Evolutionary conservation across 2,113 vertebrate genomes (phyloP).

Genomic region (Gasterosteus nipponicus): DNA sequence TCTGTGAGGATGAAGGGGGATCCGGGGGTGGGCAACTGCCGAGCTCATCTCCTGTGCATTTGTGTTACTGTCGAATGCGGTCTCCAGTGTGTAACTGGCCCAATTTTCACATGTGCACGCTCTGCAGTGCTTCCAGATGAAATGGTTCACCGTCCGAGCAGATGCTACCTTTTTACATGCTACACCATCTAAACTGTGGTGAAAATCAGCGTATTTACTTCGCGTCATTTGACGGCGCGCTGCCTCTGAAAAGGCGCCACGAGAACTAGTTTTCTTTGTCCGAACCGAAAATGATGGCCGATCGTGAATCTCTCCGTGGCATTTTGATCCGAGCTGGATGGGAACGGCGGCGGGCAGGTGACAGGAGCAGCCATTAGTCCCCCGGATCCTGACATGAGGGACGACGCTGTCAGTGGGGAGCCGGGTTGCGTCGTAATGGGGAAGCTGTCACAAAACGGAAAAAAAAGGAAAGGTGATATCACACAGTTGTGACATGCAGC

Average conservation of each 20-base stretch:
- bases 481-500: conserved; percentile 17
- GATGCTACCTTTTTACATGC: conserved; percentile 12
- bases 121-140: conserved; percentile 35
- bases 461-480: conserved; percentile 1
- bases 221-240: conserved; percentile 5
- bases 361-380: conserved; percentile 34
- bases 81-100: conserved; percentile 40
- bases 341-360: conserved; percentile 26
- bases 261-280: conserved; percentile 2
- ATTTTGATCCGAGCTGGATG: conserved; percentile 22
- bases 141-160: conserved; percentile 14
- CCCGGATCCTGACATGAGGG: conserved; percentile 1
- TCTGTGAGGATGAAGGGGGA: conserved; percentile 38
- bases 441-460: background rate
- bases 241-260: conserved; percentile 14
- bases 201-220: conserved; percentile 4
- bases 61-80: conserved; percentile 34
- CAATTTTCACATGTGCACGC: conserved; percentile 3
- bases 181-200: conserved; percentile 4
- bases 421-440: conserved; percentile 19
- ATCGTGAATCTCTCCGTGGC: conserved; percentile 25
- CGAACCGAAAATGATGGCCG: background rate
- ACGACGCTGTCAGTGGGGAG: conserved; percentile 16
- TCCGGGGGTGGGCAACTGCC: conserved; percentile 54
- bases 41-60: conserved; percentile 44